Conservation (phyloP, 1,140 invertebrate species). For the Pinna nobilis region DNA sequence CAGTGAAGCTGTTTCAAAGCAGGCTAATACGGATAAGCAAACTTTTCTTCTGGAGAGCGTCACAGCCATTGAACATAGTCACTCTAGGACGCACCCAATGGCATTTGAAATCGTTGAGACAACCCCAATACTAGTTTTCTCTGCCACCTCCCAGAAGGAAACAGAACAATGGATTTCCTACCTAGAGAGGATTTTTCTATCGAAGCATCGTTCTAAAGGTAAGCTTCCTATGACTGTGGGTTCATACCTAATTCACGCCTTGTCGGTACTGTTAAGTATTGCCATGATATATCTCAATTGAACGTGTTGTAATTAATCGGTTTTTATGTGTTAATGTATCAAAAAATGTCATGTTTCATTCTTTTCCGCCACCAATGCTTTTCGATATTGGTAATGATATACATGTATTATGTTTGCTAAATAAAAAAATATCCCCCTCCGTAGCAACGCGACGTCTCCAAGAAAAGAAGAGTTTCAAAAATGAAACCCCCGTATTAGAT, state of each 20-base stretch:
- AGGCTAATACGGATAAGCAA: slow-evolving; percentile 37
- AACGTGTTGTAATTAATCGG: no score
- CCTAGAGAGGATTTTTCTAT: slow-evolving; percentile 54
- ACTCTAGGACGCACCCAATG: slow-evolving; percentile 55
- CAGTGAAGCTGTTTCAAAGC: slow-evolving; percentile 35
- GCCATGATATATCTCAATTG: background rate
- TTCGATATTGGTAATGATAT: no score
- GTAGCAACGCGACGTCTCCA: no score
- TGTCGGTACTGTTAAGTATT: background rate
- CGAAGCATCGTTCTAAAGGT: slow-evolving; percentile 3
- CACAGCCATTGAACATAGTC: slow-evolving; percentile 43
- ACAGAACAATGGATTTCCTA: slow-evolving; percentile 50
- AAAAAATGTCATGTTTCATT: no score
- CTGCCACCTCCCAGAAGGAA: slow-evolving; percentile 42
- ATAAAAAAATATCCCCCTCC: no score
- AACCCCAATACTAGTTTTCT: slow-evolving; percentile 52
- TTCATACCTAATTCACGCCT: background rate
- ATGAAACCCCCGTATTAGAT: no score
- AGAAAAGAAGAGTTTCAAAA: no score
- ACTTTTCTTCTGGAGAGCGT: slow-evolving; percentile 59
- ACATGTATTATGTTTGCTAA: no score
- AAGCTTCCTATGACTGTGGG: background rate
- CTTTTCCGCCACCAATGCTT: no score
- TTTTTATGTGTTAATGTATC: background rate
- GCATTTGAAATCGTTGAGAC: slow-evolving; percentile 59